Evolutionary conservation across 2,113 vertebrate species (phyloP), one percentile per base, ranked within the genome.

Genomic region (Cryptomyrus ogoouensis): DNA sequence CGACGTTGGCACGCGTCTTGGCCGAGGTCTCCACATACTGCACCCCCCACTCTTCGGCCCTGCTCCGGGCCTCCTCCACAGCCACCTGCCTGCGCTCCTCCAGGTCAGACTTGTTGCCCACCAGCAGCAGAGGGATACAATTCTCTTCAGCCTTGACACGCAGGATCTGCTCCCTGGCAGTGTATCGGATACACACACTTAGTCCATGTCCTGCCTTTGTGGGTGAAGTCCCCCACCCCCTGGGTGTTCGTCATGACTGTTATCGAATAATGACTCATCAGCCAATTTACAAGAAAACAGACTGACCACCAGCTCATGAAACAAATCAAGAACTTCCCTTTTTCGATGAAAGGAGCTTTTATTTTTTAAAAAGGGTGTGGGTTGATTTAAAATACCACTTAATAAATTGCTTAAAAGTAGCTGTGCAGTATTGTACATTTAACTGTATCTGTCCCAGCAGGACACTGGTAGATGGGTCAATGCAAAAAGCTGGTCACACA

Each of bases 1-100:
- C 98, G 90, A 99, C 98, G 39, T 99, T 99, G 2, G 98, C 98
- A 74, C 98, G 96, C 0, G 98, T 99, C 95, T 99, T 99, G 47
- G 98, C 98, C 0, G 98, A 99, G 0, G 98, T 99, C 95, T 99
- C 98, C 93, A 99, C 98, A 0, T 99, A 99, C 94, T 97, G 98
- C n/a, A 99, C 97, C 0, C 97, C 97, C 98, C 98, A 99, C 90
- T 98, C 97, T 0, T 95, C 94, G 0, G 97, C 97, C 91, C 97
- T 97, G 35, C 91, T 94, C 66, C 96, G 93, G 9, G 97, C 98
- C 74, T 98, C 97, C 39, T 98, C 97, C 0, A 96, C 93, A 2
- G 96, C 95, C 31, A 99, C 97, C 95, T 99, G 97, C 91, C 98
- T 96, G 86, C 97, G 95, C 77, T 98, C 98, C 93, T 98, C 98